Evolutionary conservation across 2,113 vertebrate genomes (phyloP).

Genomic region (Aegotheles bennettii): DNA sequence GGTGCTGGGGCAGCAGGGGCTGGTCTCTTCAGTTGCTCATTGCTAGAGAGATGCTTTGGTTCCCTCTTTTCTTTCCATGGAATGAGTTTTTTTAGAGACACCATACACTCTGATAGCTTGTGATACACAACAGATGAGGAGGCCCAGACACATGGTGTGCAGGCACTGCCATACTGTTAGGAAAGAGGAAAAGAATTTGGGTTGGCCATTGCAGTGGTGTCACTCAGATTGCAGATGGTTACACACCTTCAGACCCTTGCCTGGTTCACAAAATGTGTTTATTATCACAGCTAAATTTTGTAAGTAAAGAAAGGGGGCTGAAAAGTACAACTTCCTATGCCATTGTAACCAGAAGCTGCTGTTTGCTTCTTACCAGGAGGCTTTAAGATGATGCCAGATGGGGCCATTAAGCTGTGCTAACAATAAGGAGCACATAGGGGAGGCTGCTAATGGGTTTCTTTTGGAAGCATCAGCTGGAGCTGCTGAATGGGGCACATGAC

Average conservation of each 20-base stretch:
- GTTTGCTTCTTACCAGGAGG: slow-evolving; percentile 7
- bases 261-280: not conserved
- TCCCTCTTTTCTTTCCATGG: not conserved
- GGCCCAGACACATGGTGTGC: not conserved
- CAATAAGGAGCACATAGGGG: slow-evolving; percentile 50
- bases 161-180: not conserved
- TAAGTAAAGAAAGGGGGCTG: not conserved
- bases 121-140: not conserved
- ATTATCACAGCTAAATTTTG: not conserved
- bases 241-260: not conserved
- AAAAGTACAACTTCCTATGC: not conserved
- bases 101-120: not conserved
- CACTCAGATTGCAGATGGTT: not conserved
- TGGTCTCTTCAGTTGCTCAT: not conserved
- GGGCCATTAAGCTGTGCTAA: slow-evolving; percentile 53
- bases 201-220: not conserved
- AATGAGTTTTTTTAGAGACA: not conserved
- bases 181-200: not conserved
- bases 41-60: not conserved
- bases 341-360: slow-evolving; percentile 41
- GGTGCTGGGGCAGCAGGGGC: not conserved
- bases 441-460: slow-evolving; percentile 65
- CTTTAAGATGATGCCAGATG: slow-evolving; percentile 55
- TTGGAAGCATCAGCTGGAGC: slow-evolving; percentile 64
- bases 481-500: slow-evolving; percentile 56